A percentile compares a stretch with the other conserved stretches of the same genome.
Evolutionary conservation across 2,888 invertebrate species (phyloP).

Genomic region (Habrosyne pyritoides): DNA sequence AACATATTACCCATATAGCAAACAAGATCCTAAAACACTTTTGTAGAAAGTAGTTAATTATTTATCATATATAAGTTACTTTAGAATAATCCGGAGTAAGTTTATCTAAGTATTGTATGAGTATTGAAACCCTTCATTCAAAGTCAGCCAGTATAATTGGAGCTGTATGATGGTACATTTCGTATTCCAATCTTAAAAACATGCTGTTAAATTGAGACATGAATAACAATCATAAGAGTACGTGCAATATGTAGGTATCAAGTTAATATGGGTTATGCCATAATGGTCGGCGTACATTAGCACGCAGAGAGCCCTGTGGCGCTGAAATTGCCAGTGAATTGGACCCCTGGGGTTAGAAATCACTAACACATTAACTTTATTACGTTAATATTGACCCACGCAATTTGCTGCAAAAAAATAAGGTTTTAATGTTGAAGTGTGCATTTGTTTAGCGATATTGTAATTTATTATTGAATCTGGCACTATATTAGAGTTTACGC

Average conservation of each 20-base stretch:
- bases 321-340: conserved; percentile 61
- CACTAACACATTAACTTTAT: conserved; percentile 68
- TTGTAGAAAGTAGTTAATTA: too few relatives aligned
- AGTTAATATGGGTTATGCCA: conserved; percentile 34
- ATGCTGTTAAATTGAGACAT: not conserved
- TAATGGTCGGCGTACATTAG: conserved; percentile 55
- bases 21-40: too few relatives aligned
- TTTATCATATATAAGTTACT: too few relatives aligned
- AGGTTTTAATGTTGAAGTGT: conserved; percentile 5
- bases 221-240: not conserved
- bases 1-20: too few relatives aligned
- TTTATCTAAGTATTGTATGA: too few relatives aligned
- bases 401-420: conserved; percentile 58
- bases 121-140: not conserved
- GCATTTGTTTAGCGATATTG: not conserved
- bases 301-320: conserved; percentile 47
- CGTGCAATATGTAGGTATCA: conserved; percentile 16
- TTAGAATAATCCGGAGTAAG: too few relatives aligned
- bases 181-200: too few relatives aligned
- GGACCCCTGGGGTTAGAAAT: conserved; percentile 61
- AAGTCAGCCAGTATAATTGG: not conserved
- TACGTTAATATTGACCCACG: conserved; percentile 52
- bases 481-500: too few relatives aligned
- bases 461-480: not conserved
- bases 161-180: too few relatives aligned